phyloP scores from a whole-genome alignment of 2,888 invertebrate genomes.

The Calliopum simillimum region DNA sequence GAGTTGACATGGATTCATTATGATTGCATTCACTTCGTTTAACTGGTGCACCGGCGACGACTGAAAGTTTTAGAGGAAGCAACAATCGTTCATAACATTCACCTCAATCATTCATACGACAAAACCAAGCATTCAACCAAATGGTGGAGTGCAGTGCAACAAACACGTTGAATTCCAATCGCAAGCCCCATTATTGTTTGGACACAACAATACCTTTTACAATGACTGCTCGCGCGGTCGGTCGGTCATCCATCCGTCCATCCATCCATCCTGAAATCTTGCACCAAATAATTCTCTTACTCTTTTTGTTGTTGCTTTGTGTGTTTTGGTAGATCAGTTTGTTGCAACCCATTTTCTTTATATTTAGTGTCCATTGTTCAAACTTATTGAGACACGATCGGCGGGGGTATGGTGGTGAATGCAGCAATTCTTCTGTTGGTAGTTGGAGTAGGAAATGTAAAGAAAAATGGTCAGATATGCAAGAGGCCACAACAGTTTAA shows the following conservation, averaged over 20 bases:
- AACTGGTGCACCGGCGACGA: neutral
- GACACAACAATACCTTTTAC: conserved; percentile 23
- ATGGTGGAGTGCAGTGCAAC: conserved; percentile 56
- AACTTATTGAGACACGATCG: conserved; percentile 35
- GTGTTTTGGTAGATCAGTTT: conserved; percentile 11
- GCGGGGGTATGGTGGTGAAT: conserved; percentile 10
- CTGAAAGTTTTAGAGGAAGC: neutral
- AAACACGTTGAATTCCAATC: conserved; percentile 52
- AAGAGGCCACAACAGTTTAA: neutral
- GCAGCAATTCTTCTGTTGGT: conserved; percentile 29
- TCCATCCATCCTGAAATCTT: conserved; percentile 22
- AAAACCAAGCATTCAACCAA: too few relatives aligned
- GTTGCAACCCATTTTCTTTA: conserved; percentile 23
- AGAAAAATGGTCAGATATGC: neutral
- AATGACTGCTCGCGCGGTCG: conserved; percentile 17
- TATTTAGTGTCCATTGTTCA: conserved; percentile 13
- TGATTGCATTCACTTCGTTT: too few relatives aligned
- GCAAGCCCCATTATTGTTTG: conserved; percentile 38
- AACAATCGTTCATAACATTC: conserved; percentile 11
- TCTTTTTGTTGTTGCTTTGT: neutral
- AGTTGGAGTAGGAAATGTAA: conserved; percentile 14
- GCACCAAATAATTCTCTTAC: neutral
- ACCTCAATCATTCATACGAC: conserved; percentile 29
- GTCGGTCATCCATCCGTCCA: conserved; percentile 18
- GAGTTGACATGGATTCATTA: too few relatives aligned